These are phyloP conservation scores for Ochropacha duplaris DNA, from an alignment of 2,888 invertebrate species.

Conservation along the genomic window DNA sequence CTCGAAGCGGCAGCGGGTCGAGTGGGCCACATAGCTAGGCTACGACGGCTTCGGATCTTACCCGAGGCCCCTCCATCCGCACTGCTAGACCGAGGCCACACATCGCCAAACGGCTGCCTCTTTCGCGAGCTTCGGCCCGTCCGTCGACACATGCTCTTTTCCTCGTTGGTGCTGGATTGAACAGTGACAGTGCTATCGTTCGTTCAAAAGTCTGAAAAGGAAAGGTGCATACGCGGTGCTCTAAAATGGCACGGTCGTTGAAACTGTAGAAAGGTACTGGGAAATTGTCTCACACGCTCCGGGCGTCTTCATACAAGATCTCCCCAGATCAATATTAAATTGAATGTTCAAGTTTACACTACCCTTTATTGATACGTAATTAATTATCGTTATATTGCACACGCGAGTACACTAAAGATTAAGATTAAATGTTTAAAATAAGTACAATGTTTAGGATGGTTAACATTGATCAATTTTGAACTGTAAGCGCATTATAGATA, in stretches of 20 bases:
- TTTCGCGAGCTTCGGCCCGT: slow-evolving; percentile 57
- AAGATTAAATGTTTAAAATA: slow-evolving; percentile 71
- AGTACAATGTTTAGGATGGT: slow-evolving; percentile 61
- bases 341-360: slow-evolving; percentile 67
- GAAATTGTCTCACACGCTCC: background rate
- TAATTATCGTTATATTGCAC: slow-evolving; percentile 65
- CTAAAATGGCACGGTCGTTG: slow-evolving; percentile 55
- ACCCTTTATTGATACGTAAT: slow-evolving; percentile 74
- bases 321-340: slow-evolving; percentile 38
- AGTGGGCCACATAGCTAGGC: slow-evolving; percentile 94
- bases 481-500: slow-evolving; percentile 54
- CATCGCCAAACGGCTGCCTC: slow-evolving; percentile 33
- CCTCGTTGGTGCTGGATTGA: background rate
- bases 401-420: slow-evolving; percentile 68
- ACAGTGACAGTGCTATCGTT: slow-evolving; percentile 41
- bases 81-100: slow-evolving; percentile 63
- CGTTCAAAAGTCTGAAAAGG: slow-evolving; percentile 49
- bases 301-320: slow-evolving; percentile 13
- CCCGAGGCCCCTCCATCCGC: slow-evolving; percentile 79
- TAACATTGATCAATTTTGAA: slow-evolving; percentile 68
- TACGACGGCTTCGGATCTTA: slow-evolving; percentile 77
- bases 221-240: slow-evolving; percentile 63
- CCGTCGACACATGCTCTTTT: background rate
- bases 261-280: background rate
- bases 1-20: slow-evolving; percentile 94